These are phyloP conservation scores for Myotis findleyi DNA, from an alignment of 2,797 vertebrate species.

Conservation along the genomic window DNA sequence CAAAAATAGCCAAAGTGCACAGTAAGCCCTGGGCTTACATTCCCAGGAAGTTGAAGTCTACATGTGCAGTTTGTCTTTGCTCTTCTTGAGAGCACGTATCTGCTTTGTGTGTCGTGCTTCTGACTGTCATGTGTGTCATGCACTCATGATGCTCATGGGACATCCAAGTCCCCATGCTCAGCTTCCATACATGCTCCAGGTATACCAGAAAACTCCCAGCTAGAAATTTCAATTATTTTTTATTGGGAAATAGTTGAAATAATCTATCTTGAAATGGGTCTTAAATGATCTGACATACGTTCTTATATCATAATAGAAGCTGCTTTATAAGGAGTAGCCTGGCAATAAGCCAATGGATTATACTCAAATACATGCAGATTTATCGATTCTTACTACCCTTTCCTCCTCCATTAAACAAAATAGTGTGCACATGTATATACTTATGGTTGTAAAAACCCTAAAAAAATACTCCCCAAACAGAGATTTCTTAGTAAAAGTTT, in stretches of 20 bases:
- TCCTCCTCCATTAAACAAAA: not conserved
- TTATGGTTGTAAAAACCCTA: not conserved
- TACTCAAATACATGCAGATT: not conserved
- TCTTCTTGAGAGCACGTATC: not conserved
- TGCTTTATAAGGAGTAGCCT: not conserved
- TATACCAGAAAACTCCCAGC: not conserved
- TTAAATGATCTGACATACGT: not conserved
- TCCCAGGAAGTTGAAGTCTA: slow-evolving; percentile 22
- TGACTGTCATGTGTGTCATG: not conserved
- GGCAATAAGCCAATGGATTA: not conserved
- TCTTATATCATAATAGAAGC: not conserved
- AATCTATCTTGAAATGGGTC: not conserved
- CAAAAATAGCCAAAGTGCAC: slow-evolving; percentile 37
- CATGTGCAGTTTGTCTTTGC: not conserved
- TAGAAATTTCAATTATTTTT: slow-evolving; percentile 13
- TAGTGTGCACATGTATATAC: not conserved
- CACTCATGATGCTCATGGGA: not conserved
- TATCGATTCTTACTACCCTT: not conserved
- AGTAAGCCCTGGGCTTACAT: not conserved
- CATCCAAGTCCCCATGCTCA: not conserved
- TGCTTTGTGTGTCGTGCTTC: not conserved
- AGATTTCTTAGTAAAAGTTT: not conserved
- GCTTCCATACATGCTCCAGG: not conserved
- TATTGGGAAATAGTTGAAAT: not conserved
- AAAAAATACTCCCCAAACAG: not conserved